These are phyloP conservation scores for Syritta pipiens DNA, from an alignment of 2,888 invertebrate species.

Conservation along the genomic window DNA sequence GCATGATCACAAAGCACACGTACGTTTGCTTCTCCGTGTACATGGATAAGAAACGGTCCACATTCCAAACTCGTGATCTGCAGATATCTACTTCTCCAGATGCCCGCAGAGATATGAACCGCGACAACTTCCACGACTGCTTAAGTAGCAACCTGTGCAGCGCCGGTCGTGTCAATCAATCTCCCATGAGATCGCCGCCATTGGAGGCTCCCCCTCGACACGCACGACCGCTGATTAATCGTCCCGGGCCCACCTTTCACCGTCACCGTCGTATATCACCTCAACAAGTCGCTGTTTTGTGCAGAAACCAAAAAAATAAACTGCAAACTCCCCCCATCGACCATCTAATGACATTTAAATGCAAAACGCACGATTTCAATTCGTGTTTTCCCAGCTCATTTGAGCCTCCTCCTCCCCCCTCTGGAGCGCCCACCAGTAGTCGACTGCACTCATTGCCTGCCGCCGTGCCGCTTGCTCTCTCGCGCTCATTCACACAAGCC, in stretches of 20 bases:
- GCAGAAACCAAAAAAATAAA: not conserved
- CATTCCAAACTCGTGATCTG: too few relatives aligned
- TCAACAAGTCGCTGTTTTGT: not conserved
- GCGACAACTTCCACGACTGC: too few relatives aligned
- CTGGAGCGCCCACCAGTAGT: not conserved
- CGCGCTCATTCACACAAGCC: slow-evolving; percentile 33
- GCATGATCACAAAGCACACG: too few relatives aligned
- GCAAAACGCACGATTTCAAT: slow-evolving; percentile 58
- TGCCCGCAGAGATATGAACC: too few relatives aligned
- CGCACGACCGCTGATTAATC: slow-evolving; percentile 13
- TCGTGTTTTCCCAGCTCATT: slow-evolving; percentile 12
- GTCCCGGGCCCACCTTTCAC: slow-evolving; percentile 1
- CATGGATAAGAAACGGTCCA: too few relatives aligned
- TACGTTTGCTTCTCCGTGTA: too few relatives aligned
- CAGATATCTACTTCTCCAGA: too few relatives aligned
- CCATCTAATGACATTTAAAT: slow-evolving; percentile 38
- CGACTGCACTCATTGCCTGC: slow-evolving; percentile 27
- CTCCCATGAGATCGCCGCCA: too few relatives aligned
- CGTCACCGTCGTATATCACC: slow-evolving; percentile 1
- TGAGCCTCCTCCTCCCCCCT: not conserved
- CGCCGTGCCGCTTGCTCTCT: slow-evolving; percentile 31
- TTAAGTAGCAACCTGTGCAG: too few relatives aligned
- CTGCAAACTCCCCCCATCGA: not conserved
- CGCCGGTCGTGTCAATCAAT: too few relatives aligned
- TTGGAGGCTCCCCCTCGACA: too few relatives aligned